Evolutionary conservation across 2,797 vertebrate genomes (phyloP), one percentile per base, ranked within the genome.

Genomic region (Rhadinocentrus ornatus): DNA sequence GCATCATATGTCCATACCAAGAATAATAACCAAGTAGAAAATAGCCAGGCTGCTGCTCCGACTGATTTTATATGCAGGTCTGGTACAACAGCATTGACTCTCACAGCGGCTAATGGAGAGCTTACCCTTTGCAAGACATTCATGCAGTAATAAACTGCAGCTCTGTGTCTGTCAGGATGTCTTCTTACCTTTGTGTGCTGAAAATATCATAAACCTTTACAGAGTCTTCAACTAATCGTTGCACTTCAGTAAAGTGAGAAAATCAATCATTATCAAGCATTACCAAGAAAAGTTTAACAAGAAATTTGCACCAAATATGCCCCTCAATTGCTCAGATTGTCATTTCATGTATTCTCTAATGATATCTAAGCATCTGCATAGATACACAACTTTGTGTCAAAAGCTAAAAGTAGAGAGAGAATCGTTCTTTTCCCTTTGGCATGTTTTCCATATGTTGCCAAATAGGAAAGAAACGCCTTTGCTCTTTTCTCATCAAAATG

Each of bases 11-110:
- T 88, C 80, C 79, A 89, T 81, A 77, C 79, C 71, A 29, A 54
- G 75, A 86, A 85, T 84, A 91, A 90, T 91, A 90, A 92, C 69
- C 81, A 82, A 83, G 83, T 77, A 80, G 86, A 75, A 86, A 85
- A 84, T 75, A 80, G 81, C 67, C 22, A 29, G 64, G 39, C 69
- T 52, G 86, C 64, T 50, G 53, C 71, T 75, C 62, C 29, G 71
- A 54, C 64, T 75, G 78, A 71, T 89, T 90, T 81, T 82, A 83
- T 88, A 87, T 87, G 82, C 85, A 78, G 67, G 66, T 74, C 31
- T 67, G 67, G 71, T 82, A 71, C 34, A 65, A 81, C 78, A 71
- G 80, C 74, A 67, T 66, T 5, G 10, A 58, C 70, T 85, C 82
- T 77, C 61, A 58, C 71, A 69, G 78, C 75, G 64, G 57, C 81